Base-by-base conservation (phyloP, 2,113 vertebrate species). In the Climacteris rufus region DNA sequence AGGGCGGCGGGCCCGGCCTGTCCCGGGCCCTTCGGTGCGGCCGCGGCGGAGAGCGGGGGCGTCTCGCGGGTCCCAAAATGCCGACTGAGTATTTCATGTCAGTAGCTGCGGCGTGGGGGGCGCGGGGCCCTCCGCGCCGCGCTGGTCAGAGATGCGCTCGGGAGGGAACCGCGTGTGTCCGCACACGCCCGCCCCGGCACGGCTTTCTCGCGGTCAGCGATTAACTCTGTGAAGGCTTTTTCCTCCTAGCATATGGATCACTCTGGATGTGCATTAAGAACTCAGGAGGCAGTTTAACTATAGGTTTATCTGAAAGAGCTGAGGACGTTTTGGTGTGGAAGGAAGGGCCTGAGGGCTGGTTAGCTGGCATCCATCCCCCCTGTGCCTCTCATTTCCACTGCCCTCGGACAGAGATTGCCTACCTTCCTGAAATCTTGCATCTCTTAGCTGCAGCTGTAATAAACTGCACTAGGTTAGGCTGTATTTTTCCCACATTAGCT, bases 31-130 rank as follows among this genome's bases (percentile, higher is more conserved):
- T 65, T 40, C n/a, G n/a, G 59, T 8, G 82, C 40, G 47, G 40
- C 13, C 28, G 57, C 13, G 35, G 37, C 35, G 10, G 42, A 1
- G 18, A 31, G 22, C 2, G 33, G 13, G 54, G 23, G 31, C 42
- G 3, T 11, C 4, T 27, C 6, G 22, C 3, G 59, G 40, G 45
- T 11, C 9, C 14, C 71, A 13, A 21, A 94, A 96, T 96, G 96
- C 94, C 96, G 94, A 96, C 96, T 95, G 47, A 92, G 88, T 94
- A 96, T 96, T 96, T 96, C 96, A 83, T 30, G 94, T 96, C 96
- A 69, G 49, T 76, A 90, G 76, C 22, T 16, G 39, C 2, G 37
- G 2, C 11, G 81, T 16, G 16, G 2, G 10, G 76, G 87, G 2
- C 4, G 40, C 24, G 49, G 49, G 30, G 40, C 40, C 17, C 11